A percentile compares a stretch with the other conserved stretches of the same genome.
phyloP scores from a whole-genome alignment of 2,113 vertebrate genomes.

The Vidua macroura region DNA sequence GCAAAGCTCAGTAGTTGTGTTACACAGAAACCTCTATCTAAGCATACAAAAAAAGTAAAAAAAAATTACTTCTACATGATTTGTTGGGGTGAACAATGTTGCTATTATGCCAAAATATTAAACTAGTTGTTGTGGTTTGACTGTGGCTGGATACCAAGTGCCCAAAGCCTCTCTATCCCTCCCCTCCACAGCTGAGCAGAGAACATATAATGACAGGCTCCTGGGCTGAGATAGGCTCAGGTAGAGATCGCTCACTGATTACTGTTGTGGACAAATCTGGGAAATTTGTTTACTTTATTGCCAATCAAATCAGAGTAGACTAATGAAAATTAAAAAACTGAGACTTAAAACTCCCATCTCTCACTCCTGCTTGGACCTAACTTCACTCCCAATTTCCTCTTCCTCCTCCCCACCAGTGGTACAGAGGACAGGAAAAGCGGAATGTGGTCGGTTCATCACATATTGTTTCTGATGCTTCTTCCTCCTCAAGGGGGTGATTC shows the following conservation, averaged over 20 bases:
- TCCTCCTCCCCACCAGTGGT: neutral
- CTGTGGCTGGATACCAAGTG: neutral
- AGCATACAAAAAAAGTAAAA: neutral
- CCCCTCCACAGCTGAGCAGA: neutral
- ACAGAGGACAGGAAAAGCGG: neutral
- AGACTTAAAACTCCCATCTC: neutral
- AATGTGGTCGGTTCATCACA: neutral
- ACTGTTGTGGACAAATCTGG: neutral
- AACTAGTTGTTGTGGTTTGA: neutral
- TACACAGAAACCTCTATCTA: neutral
- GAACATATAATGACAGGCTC: neutral
- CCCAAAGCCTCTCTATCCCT: neutral
- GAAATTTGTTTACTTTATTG: neutral
- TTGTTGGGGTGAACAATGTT: neutral
- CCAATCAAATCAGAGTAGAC: neutral
- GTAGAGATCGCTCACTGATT: neutral
- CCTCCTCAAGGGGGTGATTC: neutral
- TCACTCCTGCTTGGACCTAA: neutral
- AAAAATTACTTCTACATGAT: neutral
- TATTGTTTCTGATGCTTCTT: neutral
- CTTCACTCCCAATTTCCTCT: neutral
- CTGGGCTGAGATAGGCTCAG: neutral
- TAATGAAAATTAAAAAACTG: neutral
- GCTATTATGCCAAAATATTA: neutral
- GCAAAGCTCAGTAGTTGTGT: neutral